phyloP scores from a whole-genome alignment of 2,797 vertebrate genomes.

The Bufotes viridis region DNA sequence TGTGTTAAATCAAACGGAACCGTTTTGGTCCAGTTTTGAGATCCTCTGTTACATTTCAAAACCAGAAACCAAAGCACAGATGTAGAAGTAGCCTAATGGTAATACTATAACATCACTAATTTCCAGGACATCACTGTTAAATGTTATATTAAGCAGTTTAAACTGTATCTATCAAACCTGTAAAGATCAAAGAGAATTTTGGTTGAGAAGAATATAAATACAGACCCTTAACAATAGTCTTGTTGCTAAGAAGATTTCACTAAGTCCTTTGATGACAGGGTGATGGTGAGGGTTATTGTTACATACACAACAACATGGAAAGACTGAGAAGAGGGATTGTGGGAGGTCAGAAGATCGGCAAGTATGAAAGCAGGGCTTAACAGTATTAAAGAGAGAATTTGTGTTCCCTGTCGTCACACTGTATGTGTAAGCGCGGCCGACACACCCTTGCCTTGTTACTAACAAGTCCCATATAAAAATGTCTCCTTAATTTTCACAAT shows the following conservation, averaged over 20 bases:
- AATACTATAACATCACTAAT: background rate
- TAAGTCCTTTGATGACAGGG: slow-evolving; percentile 49
- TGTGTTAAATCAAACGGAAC: too few relatives aligned
- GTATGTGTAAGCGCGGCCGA: background rate
- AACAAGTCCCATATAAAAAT: background rate
- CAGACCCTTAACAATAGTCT: slow-evolving; percentile 54
- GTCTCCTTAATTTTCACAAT: too few relatives aligned
- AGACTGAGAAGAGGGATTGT: slow-evolving; percentile 21
- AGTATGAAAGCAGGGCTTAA: slow-evolving; percentile 19
- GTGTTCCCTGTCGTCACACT: background rate
- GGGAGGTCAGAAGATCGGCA: slow-evolving; percentile 24
- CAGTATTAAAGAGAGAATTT: background rate
- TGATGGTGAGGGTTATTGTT: slow-evolving; percentile 57
- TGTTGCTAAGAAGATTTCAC: slow-evolving; percentile 41
- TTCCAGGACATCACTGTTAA: background rate
- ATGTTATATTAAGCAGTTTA: slow-evolving; percentile 11
- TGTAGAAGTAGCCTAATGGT: too few relatives aligned
- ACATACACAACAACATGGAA: slow-evolving; percentile 37
- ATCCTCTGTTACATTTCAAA: too few relatives aligned
- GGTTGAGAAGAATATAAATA: slow-evolving; percentile 20
- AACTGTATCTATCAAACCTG: background rate
- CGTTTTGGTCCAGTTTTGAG: too few relatives aligned
- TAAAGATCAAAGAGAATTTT: slow-evolving; percentile 20
- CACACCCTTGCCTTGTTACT: background rate
- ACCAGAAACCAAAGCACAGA: too few relatives aligned